A percentile compares a stretch with the other conserved stretches of the same genome.
These are phyloP conservation scores for Candidula unifasciata DNA, from an alignment of 2,888 invertebrate species.

Conservation along the genomic window DNA sequence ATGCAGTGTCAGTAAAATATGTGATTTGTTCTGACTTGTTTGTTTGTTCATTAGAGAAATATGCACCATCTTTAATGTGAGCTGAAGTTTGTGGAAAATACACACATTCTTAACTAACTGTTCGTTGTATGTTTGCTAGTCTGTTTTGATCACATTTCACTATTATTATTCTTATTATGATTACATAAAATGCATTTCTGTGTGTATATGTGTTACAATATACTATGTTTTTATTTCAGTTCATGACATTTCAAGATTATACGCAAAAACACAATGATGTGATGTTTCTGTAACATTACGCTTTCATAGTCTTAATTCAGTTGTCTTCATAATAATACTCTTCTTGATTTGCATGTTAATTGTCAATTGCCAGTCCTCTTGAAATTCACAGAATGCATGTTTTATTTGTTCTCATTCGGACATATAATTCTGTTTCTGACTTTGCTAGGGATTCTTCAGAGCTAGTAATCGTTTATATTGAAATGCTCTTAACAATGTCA, in stretches of 20 bases:
- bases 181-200: slow-evolving; percentile 26
- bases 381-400: neutral
- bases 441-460: neutral
- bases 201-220: slow-evolving; percentile 29
- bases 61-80: neutral
- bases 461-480: neutral
- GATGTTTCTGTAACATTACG: neutral
- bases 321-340: neutral
- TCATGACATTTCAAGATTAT: neutral
- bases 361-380: neutral
- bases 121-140: slow-evolving; percentile 2
- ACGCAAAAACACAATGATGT: slow-evolving; percentile 27
- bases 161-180: neutral
- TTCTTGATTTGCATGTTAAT: neutral
- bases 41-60: neutral
- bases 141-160: slow-evolving; percentile 18
- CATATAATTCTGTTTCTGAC: neutral
- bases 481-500: too few species aligned
- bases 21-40: slow-evolving; percentile 22
- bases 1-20: slow-evolving; percentile 9
- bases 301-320: neutral
- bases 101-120: neutral
- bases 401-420: neutral
- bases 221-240: slow-evolving; percentile 22
- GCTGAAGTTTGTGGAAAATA: too few species aligned